These are phyloP conservation scores for Heteromurus nitidus DNA, from an alignment of 2,888 invertebrate species.

Conservation along the genomic window DNA sequence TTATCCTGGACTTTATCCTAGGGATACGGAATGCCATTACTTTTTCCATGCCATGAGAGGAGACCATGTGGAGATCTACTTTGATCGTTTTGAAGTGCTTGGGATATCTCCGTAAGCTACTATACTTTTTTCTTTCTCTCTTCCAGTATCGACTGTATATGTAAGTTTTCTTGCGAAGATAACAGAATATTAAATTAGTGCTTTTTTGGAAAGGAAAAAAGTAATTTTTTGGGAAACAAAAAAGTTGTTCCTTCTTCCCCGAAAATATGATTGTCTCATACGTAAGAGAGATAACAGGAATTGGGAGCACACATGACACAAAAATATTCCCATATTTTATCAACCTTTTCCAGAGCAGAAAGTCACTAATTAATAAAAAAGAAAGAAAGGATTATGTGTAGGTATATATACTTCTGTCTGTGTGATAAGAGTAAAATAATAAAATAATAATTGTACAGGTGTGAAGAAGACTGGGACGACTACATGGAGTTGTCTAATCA, in stretches of 20 bases:
- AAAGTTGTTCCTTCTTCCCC: no score
- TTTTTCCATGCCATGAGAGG: constrained; percentile 88
- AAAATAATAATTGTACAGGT: constrained; percentile 35
- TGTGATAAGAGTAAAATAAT: no score
- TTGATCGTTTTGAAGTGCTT: constrained; percentile 94
- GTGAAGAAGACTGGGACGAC: constrained; percentile 61
- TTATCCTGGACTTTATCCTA: constrained; percentile 91
- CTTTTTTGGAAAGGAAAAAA: neutral
- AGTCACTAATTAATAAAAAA: no score
- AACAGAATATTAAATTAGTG: constrained; percentile 19
- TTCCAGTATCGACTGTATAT: constrained; percentile 5
- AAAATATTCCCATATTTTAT: no score
- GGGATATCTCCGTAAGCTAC: constrained; percentile 82
- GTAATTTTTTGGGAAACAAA: neutral
- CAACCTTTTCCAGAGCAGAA: no score
- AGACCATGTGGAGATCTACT: constrained; percentile 88
- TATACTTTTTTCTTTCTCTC: constrained; percentile 73
- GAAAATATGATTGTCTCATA: no score
- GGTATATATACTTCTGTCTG: no score
- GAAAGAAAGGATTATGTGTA: no score
- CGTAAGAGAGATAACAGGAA: no score
- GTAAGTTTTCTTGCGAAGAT: no score
- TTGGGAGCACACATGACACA: no score
- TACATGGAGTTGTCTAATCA: constrained; percentile 85
- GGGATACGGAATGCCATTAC: constrained; percentile 92